Evolutionary conservation across 2,888 invertebrate species (phyloP), one percentile per base, ranked within the genome.

Genomic region (Macropis europaea): DNA sequence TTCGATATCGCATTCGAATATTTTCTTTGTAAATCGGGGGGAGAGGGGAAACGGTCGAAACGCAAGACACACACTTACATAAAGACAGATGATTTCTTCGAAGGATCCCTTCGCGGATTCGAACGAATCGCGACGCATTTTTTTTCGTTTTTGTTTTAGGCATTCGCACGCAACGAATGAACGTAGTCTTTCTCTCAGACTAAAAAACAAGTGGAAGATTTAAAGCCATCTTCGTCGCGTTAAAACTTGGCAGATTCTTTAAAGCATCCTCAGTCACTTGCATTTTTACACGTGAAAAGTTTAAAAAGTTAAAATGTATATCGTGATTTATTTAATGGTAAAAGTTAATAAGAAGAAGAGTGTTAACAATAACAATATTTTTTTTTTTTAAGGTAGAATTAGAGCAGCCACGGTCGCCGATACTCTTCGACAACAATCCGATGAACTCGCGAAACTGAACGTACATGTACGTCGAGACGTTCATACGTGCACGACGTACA

Each of bases 291-390:
- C 70, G 79, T 84, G 81, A 85, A 84, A 84, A 85, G 76, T 78
- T 83, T 82, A 77, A 79, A 84, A 85, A 81, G 83, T 83, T 86
- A 74, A 83, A 84, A 85, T 82, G 73, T 85, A 77, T 77, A 79
- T 84, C 80, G 80, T 80, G 78, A 85, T 82, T 81, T 79, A 80
- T 82, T 85, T 81, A 84, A 85, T 84, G 84, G 75, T 84, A 86
- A 85, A 87, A 87, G 84, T 87, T 79, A 82, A 87, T 87, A 85
- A 86, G 87, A 87, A 86, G 84, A 85, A 85, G 84, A 86, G 82
- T 79, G 82, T 87, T 86, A 88, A 88, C 88, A 88, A 85, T 87
- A 87, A 87, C 87, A 87, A 86, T 85, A 78, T 82, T 74, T 76
- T 75, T 75, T 85, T 77, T 82, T 74, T 76, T 75, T 75, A 82